These are phyloP conservation scores for Heteromurus nitidus DNA, from an alignment of 2,888 invertebrate genomes.

Conservation along the genomic window DNA sequence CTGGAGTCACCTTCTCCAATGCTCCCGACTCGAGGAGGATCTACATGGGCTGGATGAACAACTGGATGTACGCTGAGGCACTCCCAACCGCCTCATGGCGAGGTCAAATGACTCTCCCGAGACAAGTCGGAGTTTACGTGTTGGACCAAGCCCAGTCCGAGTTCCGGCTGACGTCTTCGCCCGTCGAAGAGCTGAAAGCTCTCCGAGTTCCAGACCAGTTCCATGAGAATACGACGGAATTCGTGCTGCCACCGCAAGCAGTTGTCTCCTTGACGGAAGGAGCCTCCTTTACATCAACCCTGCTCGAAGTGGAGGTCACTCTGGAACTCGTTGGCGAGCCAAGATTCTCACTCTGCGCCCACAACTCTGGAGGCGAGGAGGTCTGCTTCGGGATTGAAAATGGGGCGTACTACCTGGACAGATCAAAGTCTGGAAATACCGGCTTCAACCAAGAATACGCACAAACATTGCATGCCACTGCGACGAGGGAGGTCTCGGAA, in stretches of 20 bases:
- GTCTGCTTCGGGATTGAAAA: constrained; percentile 54
- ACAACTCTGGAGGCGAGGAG: constrained; percentile 35
- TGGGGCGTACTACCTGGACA: constrained; percentile 56
- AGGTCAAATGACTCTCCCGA: constrained; percentile 70
- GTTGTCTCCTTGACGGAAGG: background rate
- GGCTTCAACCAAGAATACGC: constrained; percentile 40
- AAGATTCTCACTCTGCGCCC: constrained; percentile 41
- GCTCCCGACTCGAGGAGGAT: constrained; percentile 49
- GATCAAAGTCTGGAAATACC: constrained; percentile 57
- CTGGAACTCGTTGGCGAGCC: constrained; percentile 23
- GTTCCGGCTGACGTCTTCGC: constrained; percentile 33
- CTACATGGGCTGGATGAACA: constrained; percentile 70
- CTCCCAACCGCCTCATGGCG: constrained; percentile 64
- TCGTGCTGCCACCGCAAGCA: background rate
- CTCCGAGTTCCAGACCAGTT: constrained; percentile 18
- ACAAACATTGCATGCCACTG: constrained; percentile 25
- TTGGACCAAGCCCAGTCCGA: background rate
- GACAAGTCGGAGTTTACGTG: constrained; percentile 16
- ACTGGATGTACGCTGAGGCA: constrained; percentile 62
- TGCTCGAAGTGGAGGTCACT: constrained; percentile 50
- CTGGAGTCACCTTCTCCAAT: constrained; percentile 69
- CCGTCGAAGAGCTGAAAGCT: constrained; percentile 11
- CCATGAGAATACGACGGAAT: background rate
- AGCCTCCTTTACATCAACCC: constrained; percentile 21
- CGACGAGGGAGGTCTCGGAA: constrained; percentile 29